Base-by-base conservation (phyloP, 2,797 vertebrate genomes). In the Sebastes melanostomus region DNA sequence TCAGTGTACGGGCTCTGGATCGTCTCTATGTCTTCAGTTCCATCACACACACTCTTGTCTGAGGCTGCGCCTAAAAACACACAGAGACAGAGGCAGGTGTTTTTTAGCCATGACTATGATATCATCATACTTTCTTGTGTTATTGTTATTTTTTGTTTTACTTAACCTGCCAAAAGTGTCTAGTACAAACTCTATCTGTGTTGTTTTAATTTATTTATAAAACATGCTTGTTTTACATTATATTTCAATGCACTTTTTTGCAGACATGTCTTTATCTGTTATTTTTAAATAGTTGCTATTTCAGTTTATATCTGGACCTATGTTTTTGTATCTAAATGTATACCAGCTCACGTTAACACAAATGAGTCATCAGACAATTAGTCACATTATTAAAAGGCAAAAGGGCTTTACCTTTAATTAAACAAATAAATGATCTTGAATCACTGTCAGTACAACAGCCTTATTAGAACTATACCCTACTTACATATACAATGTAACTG, bases 1-100 rank as follows among this genome's bases (percentile, higher is more conserved):
- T 95, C 93, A 2, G 92, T 94, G 78, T 94, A 95, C 0, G 90
- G 85, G 38, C 24, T 91, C 72, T 78, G 80, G 8, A 94, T 86
- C 0, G n/a, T 72, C 3, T 50, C 9, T 18, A 95, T 32, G 25
- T 92, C 80, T 79, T 95, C 93, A 36, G 24, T 85, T 29, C 93
- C 93, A 20, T 93, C 81, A 78, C 94, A 95, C 13, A 50, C 10
- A 6, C 14, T 71, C 22, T 66, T 27, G 0, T 60, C 70, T 25
- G n/a, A 3, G 18, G 29, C 50, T 42, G 2, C 4, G 52, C 18
- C 88, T 90, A 18, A 61, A 66, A 77, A 34, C 32, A 74, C n/a
- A 82, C 10, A 78, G 3, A 38, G 2, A 66, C 5, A 68, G 18
- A n/a, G 2, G 8, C 5, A 14, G 2, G 24, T 56, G n/a, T 55